Evolutionary conservation across 1,140 invertebrate genomes (phyloP).

Genomic region (Anoplolepis gracilipes): DNA sequence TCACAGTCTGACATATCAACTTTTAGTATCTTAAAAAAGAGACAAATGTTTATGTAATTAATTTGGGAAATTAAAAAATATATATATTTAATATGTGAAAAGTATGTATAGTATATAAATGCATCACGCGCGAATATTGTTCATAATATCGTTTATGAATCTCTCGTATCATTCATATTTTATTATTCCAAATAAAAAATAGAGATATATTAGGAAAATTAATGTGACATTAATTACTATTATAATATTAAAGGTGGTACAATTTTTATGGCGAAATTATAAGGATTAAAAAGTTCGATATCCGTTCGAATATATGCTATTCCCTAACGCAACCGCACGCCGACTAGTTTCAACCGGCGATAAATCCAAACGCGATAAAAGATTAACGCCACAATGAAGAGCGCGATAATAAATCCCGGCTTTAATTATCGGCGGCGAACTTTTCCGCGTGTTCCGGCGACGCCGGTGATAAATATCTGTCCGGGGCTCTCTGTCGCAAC

Average conservation of each 20-base stretch:
- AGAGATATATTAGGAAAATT: not conserved
- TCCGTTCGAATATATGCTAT: not conserved
- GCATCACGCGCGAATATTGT: too few relatives aligned
- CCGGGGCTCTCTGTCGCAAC: slow-evolving; percentile 52
- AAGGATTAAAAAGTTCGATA: not conserved
- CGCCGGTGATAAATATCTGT: slow-evolving; percentile 60
- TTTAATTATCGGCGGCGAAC: slow-evolving; percentile 59
- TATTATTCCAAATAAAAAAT: not conserved
- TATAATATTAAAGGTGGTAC: not conserved
- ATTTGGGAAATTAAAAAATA: not conserved
- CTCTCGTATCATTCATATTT: too few relatives aligned
- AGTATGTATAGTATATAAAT: not conserved
- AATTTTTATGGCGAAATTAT: not conserved
- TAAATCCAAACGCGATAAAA: slow-evolving; percentile 55
- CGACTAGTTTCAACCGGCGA: slow-evolving; percentile 34
- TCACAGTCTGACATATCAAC: not conserved
- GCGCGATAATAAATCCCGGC: slow-evolving; percentile 57
- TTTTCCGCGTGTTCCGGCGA: slow-evolving; percentile 55
- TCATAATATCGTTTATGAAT: too few relatives aligned
- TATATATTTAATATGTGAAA: not conserved
- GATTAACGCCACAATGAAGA: slow-evolving; percentile 60
- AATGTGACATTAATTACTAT: not conserved
- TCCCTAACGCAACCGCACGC: slow-evolving; percentile 6
- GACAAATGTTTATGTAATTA: not conserved
- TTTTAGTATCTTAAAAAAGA: not conserved